Evolutionary conservation across 1,140 invertebrate species (phyloP).

Genomic region (Orius laevigatus): DNA sequence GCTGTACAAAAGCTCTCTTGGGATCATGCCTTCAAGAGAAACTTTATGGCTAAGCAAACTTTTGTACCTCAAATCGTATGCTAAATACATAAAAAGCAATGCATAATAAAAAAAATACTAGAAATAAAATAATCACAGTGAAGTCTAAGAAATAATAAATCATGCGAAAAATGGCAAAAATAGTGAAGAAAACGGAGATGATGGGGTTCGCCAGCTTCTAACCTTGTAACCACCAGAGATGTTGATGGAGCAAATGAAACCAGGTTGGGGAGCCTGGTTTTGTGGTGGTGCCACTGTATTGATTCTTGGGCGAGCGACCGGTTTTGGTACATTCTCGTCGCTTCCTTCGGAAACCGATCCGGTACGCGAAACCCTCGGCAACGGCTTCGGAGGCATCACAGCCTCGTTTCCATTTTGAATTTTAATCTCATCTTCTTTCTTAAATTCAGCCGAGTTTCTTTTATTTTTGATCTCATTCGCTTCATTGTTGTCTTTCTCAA

Average conservation of each 20-base stretch:
- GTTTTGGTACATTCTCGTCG: slow-evolving; percentile 38
- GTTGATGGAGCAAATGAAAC: slow-evolving; percentile 13
- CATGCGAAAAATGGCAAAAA: too few relatives aligned
- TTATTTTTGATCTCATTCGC: slow-evolving; percentile 21
- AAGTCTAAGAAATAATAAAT: too few relatives aligned
- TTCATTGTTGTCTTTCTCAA: slow-evolving; percentile 22
- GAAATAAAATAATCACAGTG: too few relatives aligned
- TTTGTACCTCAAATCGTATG: slow-evolving; percentile 6
- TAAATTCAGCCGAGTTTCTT: slow-evolving; percentile 20
- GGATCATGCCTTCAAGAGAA: too few relatives aligned
- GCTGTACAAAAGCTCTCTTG: neutral
- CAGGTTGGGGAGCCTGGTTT: slow-evolving; percentile 14
- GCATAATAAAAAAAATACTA: neutral
- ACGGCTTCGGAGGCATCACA: slow-evolving; percentile 45
- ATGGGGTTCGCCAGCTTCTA: slow-evolving; percentile 23
- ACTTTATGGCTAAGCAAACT: too few relatives aligned
- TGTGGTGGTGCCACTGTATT: slow-evolving; percentile 14
- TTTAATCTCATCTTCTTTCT: slow-evolving; percentile 23
- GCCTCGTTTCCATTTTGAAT: slow-evolving; percentile 21
- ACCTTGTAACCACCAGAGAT: slow-evolving; percentile 50
- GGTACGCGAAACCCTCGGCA: slow-evolving; percentile 48
- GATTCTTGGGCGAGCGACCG: slow-evolving; percentile 44
- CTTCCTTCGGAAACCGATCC: slow-evolving; percentile 39
- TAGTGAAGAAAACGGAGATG: slow-evolving; percentile 14
- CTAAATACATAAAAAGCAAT: slow-evolving; percentile 12